These are phyloP conservation scores for Plestiodon gilberti DNA, from an alignment of 2,113 vertebrate species.

Conservation along the genomic window DNA sequence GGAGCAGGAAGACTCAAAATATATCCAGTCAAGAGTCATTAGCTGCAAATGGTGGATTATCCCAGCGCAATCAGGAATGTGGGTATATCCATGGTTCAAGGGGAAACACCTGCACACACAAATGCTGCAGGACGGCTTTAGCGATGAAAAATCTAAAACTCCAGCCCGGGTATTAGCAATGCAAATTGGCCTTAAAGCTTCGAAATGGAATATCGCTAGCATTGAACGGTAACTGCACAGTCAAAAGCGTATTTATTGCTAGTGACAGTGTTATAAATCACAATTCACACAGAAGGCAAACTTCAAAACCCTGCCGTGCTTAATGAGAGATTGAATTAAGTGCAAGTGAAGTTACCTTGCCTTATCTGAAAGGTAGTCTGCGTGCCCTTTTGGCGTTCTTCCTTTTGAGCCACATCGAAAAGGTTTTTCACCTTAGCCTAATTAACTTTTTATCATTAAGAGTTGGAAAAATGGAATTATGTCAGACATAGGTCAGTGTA, in stretches of 20 bases:
- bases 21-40: not conserved
- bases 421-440: conserved; percentile 75
- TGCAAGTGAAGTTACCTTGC: conserved; percentile 57
- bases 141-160: conserved; percentile 27
- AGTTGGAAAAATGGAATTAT: conserved; percentile 78
- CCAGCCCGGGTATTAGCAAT: conserved; percentile 27
- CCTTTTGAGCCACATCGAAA: conserved; percentile 75
- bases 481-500: conserved; percentile 79
- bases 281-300: conserved; percentile 64
- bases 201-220: conserved; percentile 45
- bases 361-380: conserved; percentile 60
- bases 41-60: conserved; percentile 10
- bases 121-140: not conserved
- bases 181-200: conserved; percentile 23
- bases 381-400: conserved; percentile 70
- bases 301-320: conserved; percentile 66
- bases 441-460: conserved; percentile 82
- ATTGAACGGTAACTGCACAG: conserved; percentile 41
- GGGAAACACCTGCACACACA: conserved; percentile 6
- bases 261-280: conserved; percentile 66
- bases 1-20: not conserved
- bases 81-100: conserved; percentile 7
- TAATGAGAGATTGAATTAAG: conserved; percentile 77
- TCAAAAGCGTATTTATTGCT: conserved; percentile 64
- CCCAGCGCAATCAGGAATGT: not conserved